Evolutionary conservation across 1,140 invertebrate genomes (phyloP).

Genomic region (Drosophila nasuta): DNA sequence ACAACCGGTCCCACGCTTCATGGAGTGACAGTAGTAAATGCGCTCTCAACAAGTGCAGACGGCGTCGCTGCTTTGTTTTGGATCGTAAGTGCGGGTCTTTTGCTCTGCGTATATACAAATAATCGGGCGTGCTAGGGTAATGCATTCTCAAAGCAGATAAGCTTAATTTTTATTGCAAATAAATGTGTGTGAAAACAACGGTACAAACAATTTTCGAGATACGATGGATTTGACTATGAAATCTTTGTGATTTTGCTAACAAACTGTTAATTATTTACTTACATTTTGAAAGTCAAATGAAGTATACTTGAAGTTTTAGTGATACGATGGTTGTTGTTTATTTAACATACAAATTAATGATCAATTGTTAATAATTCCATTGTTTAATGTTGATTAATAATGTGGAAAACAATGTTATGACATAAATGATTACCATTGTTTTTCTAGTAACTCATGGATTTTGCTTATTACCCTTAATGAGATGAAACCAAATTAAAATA

Average conservation of each 20-base stretch:
- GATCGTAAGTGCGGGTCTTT: background rate
- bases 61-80: background rate
- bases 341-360: background rate
- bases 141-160: constrained; percentile 1
- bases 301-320: background rate
- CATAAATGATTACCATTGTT: background rate
- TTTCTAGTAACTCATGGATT: background rate
- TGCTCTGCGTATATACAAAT: background rate
- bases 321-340: background rate
- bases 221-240: background rate
- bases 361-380: background rate
- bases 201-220: background rate
- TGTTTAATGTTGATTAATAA: background rate
- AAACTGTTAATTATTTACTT: constrained; percentile 4
- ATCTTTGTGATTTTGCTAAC: background rate
- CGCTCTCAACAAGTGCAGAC: constrained; percentile 5
- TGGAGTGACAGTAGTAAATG: background rate
- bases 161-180: constrained; percentile 1
- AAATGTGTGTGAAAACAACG: constrained; percentile 1
- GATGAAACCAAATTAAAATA: no score
- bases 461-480: no score
- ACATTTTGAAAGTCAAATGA: background rate
- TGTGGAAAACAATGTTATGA: background rate
- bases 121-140: background rate
- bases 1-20: background rate